Conservation (phyloP, 2,888 invertebrate genomes). For the Drosophila multiciliata region DNA sequence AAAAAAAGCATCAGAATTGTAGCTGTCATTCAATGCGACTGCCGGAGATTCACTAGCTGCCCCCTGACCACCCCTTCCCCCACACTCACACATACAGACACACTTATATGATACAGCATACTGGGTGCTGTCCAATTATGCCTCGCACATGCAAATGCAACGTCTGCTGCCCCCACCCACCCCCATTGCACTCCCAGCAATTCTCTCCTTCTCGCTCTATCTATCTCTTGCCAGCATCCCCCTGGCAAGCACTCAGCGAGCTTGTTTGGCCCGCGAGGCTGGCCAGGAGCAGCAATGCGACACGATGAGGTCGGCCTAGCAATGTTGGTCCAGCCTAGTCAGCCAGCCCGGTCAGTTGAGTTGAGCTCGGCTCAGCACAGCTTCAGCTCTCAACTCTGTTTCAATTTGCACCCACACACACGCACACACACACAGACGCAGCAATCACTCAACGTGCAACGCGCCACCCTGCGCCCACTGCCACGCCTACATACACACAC, state of each 20-base stretch:
- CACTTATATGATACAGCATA: slow-evolving; percentile 36
- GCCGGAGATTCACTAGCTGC: slow-evolving; percentile 36
- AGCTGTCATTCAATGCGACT: slow-evolving; percentile 64
- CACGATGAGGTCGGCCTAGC: slow-evolving; percentile 47
- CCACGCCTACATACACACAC: slow-evolving; percentile 13
- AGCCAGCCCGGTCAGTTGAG: slow-evolving; percentile 17
- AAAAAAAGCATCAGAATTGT: slow-evolving; percentile 51
- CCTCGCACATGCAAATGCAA: slow-evolving; percentile 79
- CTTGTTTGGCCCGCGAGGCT: slow-evolving; percentile 75
- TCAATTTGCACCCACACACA: slow-evolving; percentile 75
- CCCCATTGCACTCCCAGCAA: not conserved
- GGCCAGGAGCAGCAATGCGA: slow-evolving; percentile 72
- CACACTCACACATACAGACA: slow-evolving; percentile 4
- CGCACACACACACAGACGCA: slow-evolving; percentile 35
- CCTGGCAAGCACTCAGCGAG: slow-evolving; percentile 68
- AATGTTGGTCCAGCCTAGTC: slow-evolving; percentile 4
- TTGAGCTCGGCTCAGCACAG: slow-evolving; percentile 32
- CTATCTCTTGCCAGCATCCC: slow-evolving; percentile 16
- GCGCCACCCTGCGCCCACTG: slow-evolving; percentile 29
- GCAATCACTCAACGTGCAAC: slow-evolving; percentile 73
- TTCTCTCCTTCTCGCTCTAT: not conserved
- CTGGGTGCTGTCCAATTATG: slow-evolving; percentile 76
- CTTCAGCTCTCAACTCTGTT: slow-evolving; percentile 65
- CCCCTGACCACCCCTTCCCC: not conserved
- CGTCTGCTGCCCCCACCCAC: slow-evolving; percentile 42